Conservation (phyloP, 2,888 invertebrate species). For the Tiliacea aurago region DNA sequence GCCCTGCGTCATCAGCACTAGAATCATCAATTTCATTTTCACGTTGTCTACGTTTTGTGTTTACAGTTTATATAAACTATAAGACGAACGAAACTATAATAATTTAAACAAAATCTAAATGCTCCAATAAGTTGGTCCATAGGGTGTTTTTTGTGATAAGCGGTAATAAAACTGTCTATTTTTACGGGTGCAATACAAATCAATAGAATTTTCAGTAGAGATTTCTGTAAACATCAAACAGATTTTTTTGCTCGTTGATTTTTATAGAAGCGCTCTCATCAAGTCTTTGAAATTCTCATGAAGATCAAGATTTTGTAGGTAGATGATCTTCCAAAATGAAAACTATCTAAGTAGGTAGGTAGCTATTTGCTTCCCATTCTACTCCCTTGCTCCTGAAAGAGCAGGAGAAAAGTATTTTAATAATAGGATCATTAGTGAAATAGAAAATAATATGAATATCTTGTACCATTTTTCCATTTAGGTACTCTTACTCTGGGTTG, state of each 20-base stretch:
- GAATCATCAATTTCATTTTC: conserved; percentile 36
- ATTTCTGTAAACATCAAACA: conserved; percentile 15
- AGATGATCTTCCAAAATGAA: not conserved
- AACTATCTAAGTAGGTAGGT: not conserved
- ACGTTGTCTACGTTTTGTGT: conserved; percentile 30
- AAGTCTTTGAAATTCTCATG: conserved; percentile 18
- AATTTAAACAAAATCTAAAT: conserved; percentile 30
- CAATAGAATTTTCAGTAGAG: conserved; percentile 5
- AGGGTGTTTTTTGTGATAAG: conserved; percentile 40
- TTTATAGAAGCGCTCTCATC: not conserved
- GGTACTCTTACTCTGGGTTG: conserved; percentile 1
- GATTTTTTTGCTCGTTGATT: not conserved
- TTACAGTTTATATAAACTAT: conserved; percentile 40
- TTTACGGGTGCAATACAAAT: conserved; percentile 24
- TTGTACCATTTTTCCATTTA: conserved; percentile 8
- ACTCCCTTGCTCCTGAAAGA: not conserved
- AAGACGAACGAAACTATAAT: conserved; percentile 20
- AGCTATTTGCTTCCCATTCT: not conserved
- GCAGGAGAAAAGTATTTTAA: not conserved
- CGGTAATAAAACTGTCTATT: conserved; percentile 46
- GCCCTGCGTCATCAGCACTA: conserved; percentile 43
- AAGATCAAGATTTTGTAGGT: not conserved
- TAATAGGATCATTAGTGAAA: not conserved
- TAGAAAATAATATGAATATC: not conserved
- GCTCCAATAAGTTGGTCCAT: conserved; percentile 34